These are phyloP conservation scores for Cynoglossus semilaevis DNA, from an alignment of 2,113 vertebrate species.

Conservation along the genomic window DNA sequence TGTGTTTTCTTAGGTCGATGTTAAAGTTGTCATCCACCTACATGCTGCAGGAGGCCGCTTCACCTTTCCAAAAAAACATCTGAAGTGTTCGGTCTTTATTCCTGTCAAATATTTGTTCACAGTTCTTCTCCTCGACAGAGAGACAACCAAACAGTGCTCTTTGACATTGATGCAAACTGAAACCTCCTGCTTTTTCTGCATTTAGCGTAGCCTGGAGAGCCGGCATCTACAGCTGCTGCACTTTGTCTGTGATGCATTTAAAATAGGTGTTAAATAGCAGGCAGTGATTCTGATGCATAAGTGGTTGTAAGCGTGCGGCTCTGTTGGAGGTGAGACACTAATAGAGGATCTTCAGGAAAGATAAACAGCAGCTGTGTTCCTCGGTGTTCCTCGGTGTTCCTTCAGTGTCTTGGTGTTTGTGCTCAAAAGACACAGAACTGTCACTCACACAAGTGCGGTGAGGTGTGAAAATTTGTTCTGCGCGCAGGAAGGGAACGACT, in stretches of 20 bases:
- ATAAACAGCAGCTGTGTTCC: conserved; percentile 13
- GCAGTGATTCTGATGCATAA: conserved; percentile 16
- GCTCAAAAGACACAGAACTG: conserved; percentile 22
- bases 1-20: conserved; percentile 38
- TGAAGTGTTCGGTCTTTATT: conserved; percentile 17
- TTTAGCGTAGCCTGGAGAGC: conserved; percentile 12
- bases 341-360: conserved; percentile 17
- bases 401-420: conserved; percentile 13
- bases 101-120: conserved; percentile 21
- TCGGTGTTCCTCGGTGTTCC: conserved; percentile 23
- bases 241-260: conserved; percentile 5
- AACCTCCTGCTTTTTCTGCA: conserved; percentile 9
- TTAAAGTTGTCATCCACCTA: conserved; percentile 44
- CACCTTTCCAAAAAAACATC: conserved; percentile 19
- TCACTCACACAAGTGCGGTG: conserved; percentile 23
- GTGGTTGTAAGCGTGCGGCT: conserved; percentile 15
- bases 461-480: conserved; percentile 26
- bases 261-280: conserved; percentile 10
- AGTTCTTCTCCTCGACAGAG: conserved; percentile 14
- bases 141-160: conserved; percentile 11
- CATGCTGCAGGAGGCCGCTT: conserved; percentile 37
- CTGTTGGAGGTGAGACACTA: conserved; percentile 21
- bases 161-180: conserved; percentile 7
- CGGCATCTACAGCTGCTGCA: conserved; percentile 5
- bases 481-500: conserved; percentile 5